Evolutionary conservation across 1,140 invertebrate genomes (phyloP).

Genomic region (Sinonovacula constricta): DNA sequence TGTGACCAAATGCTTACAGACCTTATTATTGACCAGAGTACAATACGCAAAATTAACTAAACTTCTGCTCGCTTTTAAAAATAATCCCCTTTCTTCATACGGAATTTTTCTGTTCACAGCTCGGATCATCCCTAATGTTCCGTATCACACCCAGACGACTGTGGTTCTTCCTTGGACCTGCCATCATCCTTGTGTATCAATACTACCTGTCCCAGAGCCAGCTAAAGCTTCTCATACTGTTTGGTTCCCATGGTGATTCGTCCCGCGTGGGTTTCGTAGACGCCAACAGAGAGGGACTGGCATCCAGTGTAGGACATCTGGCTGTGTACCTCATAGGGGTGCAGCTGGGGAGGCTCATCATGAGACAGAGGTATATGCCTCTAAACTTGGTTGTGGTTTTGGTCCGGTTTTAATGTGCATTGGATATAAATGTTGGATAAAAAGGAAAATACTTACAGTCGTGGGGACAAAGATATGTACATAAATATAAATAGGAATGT

Average conservation of each 20-base stretch:
- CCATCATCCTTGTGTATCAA: slow-evolving; percentile 85
- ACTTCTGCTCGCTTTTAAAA: no score
- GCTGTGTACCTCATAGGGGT: slow-evolving; percentile 87
- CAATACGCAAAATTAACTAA: no score
- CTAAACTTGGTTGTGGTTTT: background rate
- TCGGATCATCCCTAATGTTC: slow-evolving; percentile 82
- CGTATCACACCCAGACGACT: slow-evolving; percentile 64
- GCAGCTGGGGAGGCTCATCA: slow-evolving; percentile 81
- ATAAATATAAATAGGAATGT: no score
- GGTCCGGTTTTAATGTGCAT: background rate
- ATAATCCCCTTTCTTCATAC: no score
- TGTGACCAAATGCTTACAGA: no score
- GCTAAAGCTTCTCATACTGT: slow-evolving; percentile 86
- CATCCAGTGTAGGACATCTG: slow-evolving; percentile 89
- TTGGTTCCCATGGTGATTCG: slow-evolving; percentile 69
- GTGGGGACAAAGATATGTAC: no score
- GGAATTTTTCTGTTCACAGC: no score
- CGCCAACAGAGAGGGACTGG: slow-evolving; percentile 93
- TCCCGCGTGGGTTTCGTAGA: slow-evolving; percentile 83
- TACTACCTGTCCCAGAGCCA: slow-evolving; percentile 81
- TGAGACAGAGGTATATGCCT: slow-evolving; percentile 44
- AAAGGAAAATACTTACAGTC: no score
- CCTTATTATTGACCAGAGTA: no score
- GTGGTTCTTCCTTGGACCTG: slow-evolving; percentile 75
- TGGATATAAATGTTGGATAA: slow-evolving; percentile 64